Evolutionary conservation across 2,888 invertebrate genomes (phyloP).

Genomic region (Lepas anatifera): DNA sequence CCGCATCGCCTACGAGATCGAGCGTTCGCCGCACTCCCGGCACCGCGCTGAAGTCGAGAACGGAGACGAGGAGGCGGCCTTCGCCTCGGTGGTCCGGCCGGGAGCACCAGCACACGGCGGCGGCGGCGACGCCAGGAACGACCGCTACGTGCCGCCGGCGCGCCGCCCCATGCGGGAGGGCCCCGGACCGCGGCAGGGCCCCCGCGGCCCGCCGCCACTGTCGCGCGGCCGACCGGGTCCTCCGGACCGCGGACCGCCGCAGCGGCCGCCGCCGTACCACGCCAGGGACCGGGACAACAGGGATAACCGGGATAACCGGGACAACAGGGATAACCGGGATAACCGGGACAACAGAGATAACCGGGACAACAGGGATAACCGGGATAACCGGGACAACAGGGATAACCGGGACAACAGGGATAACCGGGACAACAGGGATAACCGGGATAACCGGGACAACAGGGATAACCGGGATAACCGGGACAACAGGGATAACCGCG

Average conservation of each 20-base stretch:
- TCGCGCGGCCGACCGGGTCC: conserved; percentile 18
- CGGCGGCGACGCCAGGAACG: background rate
- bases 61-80: conserved; percentile 43
- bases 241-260: conserved; percentile 18
- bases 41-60: conserved; percentile 77
- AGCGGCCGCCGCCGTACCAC: conserved; percentile 18
- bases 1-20: conserved; percentile 85
- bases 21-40: conserved; percentile 67
- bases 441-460: background rate
- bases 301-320: too few relatives aligned
- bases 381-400: background rate
- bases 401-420: background rate
- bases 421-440: background rate
- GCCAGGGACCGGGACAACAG: background rate
- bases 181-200: background rate
- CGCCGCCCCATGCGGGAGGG: background rate
- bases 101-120: too few relatives aligned
- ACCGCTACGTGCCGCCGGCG: conserved; percentile 10
- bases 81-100: background rate
- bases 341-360: background rate
- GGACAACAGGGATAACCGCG: background rate
- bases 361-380: background rate
- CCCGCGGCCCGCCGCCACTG: conserved; percentile 17
- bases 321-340: too few relatives aligned
- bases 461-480: background rate